Conservation (phyloP, 2,113 vertebrate genomes). For the Morphnarchus princeps region DNA sequence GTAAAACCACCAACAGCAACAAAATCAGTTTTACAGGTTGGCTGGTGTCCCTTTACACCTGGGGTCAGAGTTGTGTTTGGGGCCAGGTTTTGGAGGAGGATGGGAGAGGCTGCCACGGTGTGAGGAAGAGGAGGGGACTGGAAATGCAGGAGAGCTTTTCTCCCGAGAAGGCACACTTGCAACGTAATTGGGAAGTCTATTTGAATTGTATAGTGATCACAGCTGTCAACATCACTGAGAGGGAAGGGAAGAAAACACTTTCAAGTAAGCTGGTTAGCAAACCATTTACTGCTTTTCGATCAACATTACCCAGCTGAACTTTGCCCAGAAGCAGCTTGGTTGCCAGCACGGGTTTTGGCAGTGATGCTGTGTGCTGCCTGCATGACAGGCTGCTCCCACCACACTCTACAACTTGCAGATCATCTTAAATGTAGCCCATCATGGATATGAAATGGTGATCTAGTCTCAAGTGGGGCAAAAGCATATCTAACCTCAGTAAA, state of each 20-base stretch:
- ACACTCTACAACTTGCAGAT: fast-evolving
- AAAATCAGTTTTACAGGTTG: too few species aligned
- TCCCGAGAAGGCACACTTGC: background rate
- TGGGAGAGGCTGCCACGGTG: background rate
- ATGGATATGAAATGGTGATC: fast-evolving
- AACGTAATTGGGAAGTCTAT: background rate
- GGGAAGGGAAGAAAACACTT: background rate
- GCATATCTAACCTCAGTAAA: background rate
- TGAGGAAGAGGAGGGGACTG: background rate
- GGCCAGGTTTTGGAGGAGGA: background rate
- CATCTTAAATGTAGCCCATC: fast-evolving
- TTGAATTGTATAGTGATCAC: background rate
- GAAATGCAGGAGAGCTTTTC: background rate
- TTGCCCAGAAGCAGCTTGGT: background rate
- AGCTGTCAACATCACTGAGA: background rate
- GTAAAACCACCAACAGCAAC: background rate
- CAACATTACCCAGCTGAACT: background rate
- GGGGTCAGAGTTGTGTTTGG: background rate
- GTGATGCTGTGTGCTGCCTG: background rate
- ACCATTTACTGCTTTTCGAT: background rate
- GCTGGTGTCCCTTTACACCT: background rate
- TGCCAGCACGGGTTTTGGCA: fast-evolving
- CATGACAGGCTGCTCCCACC: fast-evolving
- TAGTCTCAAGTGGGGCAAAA: background rate
- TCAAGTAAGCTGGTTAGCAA: background rate